Evolutionary conservation across 1,140 invertebrate species (phyloP), one percentile per base, ranked within the genome.

Genomic region (Drosophila grimshawi): DNA sequence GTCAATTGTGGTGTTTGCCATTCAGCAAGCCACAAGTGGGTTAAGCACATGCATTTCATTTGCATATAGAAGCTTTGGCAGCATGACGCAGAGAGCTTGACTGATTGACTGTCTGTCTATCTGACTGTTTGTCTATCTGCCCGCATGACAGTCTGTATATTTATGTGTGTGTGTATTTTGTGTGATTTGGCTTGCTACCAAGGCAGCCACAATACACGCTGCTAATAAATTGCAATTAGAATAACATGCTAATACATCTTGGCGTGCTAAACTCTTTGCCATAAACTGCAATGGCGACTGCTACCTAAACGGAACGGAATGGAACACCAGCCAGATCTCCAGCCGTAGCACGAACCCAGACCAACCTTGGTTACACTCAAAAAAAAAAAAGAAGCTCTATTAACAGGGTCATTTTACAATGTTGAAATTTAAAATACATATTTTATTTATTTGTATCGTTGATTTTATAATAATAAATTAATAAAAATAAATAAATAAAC

Each of bases 211-310:
- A 19, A 49, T 55, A 57, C 65, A 53, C 68, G 65, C 69, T 56
- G 60, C 80, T 66, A 80, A 89, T 88, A 88, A 88, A 88, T 89
- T 74, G 66, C 85, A 89, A 85, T 88, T 89, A 85, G 85, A 80
- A 80, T 89, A 88, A 85, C 81, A 85, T 81, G 77, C 77, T 76
- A 85, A 89, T 80, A 85, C 67, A 89, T 89, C 83, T 82, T 73
- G 67, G 46, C 73, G 11, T 52, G 70, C 65, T 80, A 64, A 82
- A 80, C 76, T 88, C 68, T 77, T 71, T 55, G 52, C 76, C 77
- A 85, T 85, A 85, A 85, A 82, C 67, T 81, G 75, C 72, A 80
- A 71, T 69, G 55, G 63, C 60, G 45, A 41, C 55, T 59, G 72
- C 61, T 55, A 43, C 39, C 39, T 39, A 8, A 45, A 35, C 41